Evolutionary conservation across 2,888 invertebrate genomes (phyloP).

Genomic region (Cerastis rubricosa): DNA sequence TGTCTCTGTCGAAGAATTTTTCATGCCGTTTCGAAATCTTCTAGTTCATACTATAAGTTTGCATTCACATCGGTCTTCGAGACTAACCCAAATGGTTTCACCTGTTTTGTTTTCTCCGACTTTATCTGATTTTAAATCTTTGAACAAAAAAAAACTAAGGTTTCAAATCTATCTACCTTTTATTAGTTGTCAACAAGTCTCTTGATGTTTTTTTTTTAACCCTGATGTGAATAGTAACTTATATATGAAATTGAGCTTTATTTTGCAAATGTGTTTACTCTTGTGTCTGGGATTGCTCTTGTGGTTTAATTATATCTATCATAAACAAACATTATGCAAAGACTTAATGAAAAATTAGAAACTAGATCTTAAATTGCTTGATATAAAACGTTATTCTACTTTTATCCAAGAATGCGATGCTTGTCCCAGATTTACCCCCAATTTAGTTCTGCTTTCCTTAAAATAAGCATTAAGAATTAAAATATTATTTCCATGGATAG

Average conservation of each 20-base stretch:
- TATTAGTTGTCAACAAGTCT: neutral
- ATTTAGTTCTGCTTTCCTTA: conserved; percentile 71
- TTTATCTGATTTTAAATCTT: neutral
- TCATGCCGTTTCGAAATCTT: conserved; percentile 75
- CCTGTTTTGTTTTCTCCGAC: neutral
- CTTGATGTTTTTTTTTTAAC: neutral
- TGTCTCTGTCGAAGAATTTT: conserved; percentile 74
- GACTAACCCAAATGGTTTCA: neutral
- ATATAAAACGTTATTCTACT: conserved; percentile 64
- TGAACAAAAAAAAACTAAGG: neutral
- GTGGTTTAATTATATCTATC: conserved; percentile 61
- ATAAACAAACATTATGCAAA: conserved; percentile 58
- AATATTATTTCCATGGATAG: conserved; percentile 12
- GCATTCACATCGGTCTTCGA: conserved; percentile 70
- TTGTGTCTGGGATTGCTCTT: conserved; percentile 80
- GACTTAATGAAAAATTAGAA: conserved; percentile 61
- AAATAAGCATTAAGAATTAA: conserved; percentile 32
- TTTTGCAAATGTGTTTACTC: conserved; percentile 79
- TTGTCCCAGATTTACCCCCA: conserved; percentile 75
- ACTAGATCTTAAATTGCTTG: conserved; percentile 73
- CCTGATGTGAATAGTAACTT: conserved; percentile 72
- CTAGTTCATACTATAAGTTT: conserved; percentile 72
- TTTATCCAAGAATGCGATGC: conserved; percentile 83
- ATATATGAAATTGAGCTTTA: conserved; percentile 74
- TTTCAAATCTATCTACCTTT: conserved; percentile 1